These are phyloP conservation scores for Haliclystus octoradiatus DNA, from an alignment of 30 jellyfish, hydroid and myxozoan genomes.

Conservation along the genomic window DNA sequence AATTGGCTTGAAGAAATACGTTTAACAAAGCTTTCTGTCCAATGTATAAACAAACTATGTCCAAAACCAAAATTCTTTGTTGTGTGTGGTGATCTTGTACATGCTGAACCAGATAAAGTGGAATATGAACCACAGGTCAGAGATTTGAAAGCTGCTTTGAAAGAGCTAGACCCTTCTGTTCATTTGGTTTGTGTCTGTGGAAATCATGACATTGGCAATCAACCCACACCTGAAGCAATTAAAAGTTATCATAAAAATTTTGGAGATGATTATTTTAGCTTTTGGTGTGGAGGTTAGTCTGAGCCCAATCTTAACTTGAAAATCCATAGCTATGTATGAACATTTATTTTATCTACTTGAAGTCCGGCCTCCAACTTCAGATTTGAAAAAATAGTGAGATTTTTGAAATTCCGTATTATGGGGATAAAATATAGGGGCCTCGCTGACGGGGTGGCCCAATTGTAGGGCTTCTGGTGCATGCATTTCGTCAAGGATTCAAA, in stretches of 20 bases:
- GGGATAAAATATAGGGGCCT: too few species aligned
- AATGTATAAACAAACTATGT: slow-evolving; percentile 30
- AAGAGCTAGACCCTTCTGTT: slow-evolving; percentile 36
- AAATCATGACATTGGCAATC: slow-evolving; percentile 86
- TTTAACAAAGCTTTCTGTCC: slow-evolving; percentile 58
- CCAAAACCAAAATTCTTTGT: slow-evolving; percentile 82
- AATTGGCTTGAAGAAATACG: slow-evolving; percentile 74
- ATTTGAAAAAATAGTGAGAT: too few species aligned
- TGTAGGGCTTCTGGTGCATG: too few species aligned
- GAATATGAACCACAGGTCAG: slow-evolving; percentile 45
- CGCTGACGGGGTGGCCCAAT: too few species aligned
- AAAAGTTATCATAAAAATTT: slow-evolving; percentile 31
- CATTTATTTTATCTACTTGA: neutral
- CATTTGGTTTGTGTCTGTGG: slow-evolving; percentile 84
- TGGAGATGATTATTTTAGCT: slow-evolving; percentile 79
- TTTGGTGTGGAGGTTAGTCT: slow-evolving; percentile 63
- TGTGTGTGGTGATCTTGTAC: slow-evolving; percentile 86
- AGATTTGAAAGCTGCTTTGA: slow-evolving; percentile 34
- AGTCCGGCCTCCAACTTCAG: too few species aligned
- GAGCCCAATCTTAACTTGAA: neutral
- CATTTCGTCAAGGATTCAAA: too few species aligned
- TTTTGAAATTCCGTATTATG: too few species aligned
- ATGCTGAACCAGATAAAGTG: slow-evolving; percentile 71
- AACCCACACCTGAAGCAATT: slow-evolving; percentile 55
- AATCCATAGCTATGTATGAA: neutral